These are phyloP conservation scores for Mastomys natalensis DNA, from an alignment of 2,113 vertebrate genomes.

Conservation along the genomic window DNA sequence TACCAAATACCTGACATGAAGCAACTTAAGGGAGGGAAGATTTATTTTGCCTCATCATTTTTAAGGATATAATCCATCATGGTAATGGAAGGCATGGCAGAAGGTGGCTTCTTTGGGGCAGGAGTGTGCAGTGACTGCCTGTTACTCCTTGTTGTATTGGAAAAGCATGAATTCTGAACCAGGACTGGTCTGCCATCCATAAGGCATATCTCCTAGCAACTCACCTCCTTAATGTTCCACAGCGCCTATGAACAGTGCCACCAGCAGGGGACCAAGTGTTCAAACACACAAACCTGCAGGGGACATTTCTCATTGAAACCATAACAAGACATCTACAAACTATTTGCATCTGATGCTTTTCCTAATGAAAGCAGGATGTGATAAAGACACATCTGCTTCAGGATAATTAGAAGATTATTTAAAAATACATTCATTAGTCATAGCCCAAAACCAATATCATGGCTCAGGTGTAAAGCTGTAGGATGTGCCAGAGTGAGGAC, in stretches of 20 bases:
- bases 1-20: background rate
- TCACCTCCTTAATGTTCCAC: background rate
- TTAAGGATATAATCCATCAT: background rate
- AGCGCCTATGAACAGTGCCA: background rate
- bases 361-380: conserved; percentile 12
- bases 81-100: background rate
- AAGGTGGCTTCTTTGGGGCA: background rate
- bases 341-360: conserved; percentile 23
- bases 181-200: background rate
- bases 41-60: background rate
- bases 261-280: background rate
- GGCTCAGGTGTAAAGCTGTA: background rate
- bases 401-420: conserved; percentile 4
- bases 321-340: background rate
- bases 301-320: background rate
- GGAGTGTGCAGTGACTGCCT: background rate
- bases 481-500: background rate
- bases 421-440: background rate
- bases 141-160: background rate
- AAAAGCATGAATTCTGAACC: background rate
- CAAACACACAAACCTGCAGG: background rate
- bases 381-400: background rate
- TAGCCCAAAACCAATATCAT: background rate
- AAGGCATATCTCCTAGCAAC: background rate
- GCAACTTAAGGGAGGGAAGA: background rate